Evolutionary conservation across 2,888 invertebrate species (phyloP), one percentile per base, ranked within the genome.

Genomic region (Seira sanloemensis): DNA sequence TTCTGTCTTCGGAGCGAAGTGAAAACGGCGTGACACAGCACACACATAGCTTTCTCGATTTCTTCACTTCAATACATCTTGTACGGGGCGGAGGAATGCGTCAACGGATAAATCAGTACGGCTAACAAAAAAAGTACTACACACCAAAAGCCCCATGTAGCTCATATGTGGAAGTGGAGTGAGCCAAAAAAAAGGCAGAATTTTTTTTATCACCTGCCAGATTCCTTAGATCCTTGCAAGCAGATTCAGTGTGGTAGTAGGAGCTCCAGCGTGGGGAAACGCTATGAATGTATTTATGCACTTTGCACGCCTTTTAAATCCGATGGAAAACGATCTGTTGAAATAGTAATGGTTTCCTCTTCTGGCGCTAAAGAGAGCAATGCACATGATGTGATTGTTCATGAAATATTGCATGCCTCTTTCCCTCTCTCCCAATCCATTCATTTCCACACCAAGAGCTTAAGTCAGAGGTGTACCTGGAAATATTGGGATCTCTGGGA

Each of bases 361-460:
- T n/a, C n/a, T n/a, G n/a, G 37, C 50, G 16, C 16, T 46, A 72
- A 9, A 50, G 54, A 9, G 50, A 12, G n/a, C 25, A 50, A 25
- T 72, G 26, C 24, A 69, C 19, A 67, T n/a, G 69, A 78, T 69
- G 67, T 67, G 77, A 78, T 78, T 78, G 77, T 71, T 71, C 71
- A 65, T 73, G 58, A 69, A 81, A 81, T 76, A 81, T 81, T 75
- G 76, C 81, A 75, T 74, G 68, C 67, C 27, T 37, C 37, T n/a
- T n/a, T n/a, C n/a, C 46, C 50, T 71, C 37, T 68, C 65, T 25
- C 26, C 26, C 58, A 65, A 82, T 82, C 72, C 82, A 82, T 82
- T 82, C 72, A 82, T 82, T 72, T 82, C 66, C n/a, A n/a, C n/a
- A n/a, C n/a, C 75, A 9, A 37, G 37, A 37, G 37, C 12, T 37